A percentile compares a stretch with the other conserved stretches of the same genome.
Conservation (phyloP, 2,113 vertebrate genomes). For the Ia io region DNA sequence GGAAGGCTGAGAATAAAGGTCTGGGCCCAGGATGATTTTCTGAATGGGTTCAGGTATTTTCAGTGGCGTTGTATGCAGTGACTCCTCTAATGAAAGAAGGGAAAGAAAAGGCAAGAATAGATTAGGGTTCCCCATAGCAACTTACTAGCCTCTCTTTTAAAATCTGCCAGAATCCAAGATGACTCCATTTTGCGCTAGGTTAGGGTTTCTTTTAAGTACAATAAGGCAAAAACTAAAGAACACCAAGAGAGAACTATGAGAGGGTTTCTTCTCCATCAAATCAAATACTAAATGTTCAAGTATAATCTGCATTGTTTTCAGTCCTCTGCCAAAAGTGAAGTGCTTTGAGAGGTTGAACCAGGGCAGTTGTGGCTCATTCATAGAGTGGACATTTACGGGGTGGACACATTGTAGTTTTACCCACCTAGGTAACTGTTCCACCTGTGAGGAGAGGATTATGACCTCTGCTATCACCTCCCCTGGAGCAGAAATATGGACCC, state of each 20-base stretch:
- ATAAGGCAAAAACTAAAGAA: background rate
- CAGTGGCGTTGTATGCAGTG: background rate
- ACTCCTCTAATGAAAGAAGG: background rate
- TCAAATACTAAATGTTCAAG: background rate
- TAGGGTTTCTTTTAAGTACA: background rate
- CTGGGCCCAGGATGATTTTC: background rate
- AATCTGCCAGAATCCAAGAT: background rate
- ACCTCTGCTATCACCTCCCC: background rate
- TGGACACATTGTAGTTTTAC: background rate
- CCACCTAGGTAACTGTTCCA: background rate
- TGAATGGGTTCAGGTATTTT: background rate
- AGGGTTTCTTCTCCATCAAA: background rate
- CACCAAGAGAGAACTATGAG: background rate
- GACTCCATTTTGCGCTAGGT: background rate
- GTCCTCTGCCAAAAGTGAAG: background rate
- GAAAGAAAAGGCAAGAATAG: background rate
- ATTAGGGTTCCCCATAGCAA: background rate
- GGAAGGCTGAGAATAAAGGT: background rate
- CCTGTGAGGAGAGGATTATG: background rate
- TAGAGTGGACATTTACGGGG: background rate
- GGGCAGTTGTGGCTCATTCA: background rate
- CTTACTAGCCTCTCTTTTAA: background rate
- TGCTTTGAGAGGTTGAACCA: background rate
- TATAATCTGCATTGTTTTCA: background rate
- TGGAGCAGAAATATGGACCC: background rate